Evolutionary conservation across 2,113 vertebrate genomes (phyloP).

Genomic region (Dasyurus viverrinus): DNA sequence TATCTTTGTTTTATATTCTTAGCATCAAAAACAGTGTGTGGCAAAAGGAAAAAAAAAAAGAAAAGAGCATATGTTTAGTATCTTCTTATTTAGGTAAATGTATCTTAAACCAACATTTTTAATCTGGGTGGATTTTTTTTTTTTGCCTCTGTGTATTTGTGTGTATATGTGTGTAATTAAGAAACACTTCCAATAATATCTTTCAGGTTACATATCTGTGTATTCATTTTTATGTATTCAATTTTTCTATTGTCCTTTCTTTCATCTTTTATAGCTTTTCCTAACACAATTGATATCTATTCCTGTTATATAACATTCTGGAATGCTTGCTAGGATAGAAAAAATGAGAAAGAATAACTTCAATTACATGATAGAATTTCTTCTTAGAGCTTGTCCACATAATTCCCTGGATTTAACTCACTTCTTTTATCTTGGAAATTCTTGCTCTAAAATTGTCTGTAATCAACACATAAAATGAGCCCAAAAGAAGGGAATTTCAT

Average conservation of each 20-base stretch:
- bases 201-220: background rate
- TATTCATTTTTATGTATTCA: background rate
- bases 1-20: background rate
- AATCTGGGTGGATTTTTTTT: background rate
- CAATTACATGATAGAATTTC: background rate
- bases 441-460: background rate
- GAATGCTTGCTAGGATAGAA: background rate
- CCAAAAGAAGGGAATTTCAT: background rate
- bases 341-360: background rate
- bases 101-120: background rate
- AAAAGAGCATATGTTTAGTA: background rate
- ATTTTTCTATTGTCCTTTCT: background rate
- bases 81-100: background rate
- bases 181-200: background rate
- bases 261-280: background rate
- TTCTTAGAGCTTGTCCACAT: background rate
- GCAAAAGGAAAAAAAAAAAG: no score
- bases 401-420: background rate
- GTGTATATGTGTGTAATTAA: background rate
- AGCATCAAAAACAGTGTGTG: background rate
- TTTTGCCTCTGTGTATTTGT: background rate
- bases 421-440: background rate
- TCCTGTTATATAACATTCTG: background rate
- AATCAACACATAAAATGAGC: background rate
- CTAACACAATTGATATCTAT: background rate